Base-by-base conservation (phyloP, 92 coral and sea anemone genomes). In the Pocillopora grandis region DNA sequence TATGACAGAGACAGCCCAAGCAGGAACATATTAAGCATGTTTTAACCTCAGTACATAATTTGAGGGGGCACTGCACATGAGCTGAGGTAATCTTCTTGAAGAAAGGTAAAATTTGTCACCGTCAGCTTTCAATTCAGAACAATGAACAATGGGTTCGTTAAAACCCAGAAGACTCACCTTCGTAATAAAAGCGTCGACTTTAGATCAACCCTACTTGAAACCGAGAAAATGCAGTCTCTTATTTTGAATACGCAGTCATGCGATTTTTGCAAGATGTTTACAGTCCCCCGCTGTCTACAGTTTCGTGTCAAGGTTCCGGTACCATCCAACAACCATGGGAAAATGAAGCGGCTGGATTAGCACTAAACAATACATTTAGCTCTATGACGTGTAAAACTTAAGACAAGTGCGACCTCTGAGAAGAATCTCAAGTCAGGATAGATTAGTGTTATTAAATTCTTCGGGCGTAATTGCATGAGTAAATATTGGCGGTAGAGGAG, bases 121-220 rank as follows among this genome's bases (percentile, higher is more conserved):
- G 16, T 15, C 20, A n/a, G 42, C 7, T 35, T 18, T 37, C 12
- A 10, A 70, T 12, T 49, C 62, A 12, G 62, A 16, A 1, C 62
- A 59, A 59, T 3, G 16, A 23, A 23, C 27, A 23, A 23, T 23
- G 27, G 75, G 36, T 37, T 70, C 14, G 7, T 33, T 55, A 10
- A 76, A 58, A 76, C 18, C 64, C 23, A 76, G n/a, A 12, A 31
- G 27, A 77, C 81, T 77, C 58, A 77, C 81, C 79, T 58, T 37
- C 71, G 48, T 63, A 4, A 13, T 23, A 15, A 13, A 21, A 23
- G 14, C 12, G 14, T 65, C 15, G 37, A 57, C 21, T 23, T 76
- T 12, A 33, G 49, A 8, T 58, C 52, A 42, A 42, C 52, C 52
- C 52, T 7, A 42, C 52, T 42, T 42, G 4, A 42, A 42, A 42